Percentiles rank a stretch among this genome's conserved stretches.
phyloP scores from a whole-genome alignment of 2,888 invertebrate genomes.

The Eupithecia insigniata region DNA sequence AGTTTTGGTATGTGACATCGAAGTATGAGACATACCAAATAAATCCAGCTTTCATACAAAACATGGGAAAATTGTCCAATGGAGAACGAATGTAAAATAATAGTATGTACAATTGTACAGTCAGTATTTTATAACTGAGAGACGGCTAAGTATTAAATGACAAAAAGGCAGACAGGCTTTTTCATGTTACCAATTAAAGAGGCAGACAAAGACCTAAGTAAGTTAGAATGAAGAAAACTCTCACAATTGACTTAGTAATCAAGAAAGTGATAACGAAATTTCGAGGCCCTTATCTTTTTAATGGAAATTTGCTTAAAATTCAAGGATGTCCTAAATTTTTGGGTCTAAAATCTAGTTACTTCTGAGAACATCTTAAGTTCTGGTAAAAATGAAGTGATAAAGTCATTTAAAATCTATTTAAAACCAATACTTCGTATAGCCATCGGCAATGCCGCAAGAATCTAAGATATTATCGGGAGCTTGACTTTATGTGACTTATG shows the following conservation, averaged over 20 bases:
- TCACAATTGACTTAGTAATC: conserved; percentile 11
- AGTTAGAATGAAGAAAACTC: conserved; percentile 10
- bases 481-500: conserved; percentile 81
- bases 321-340: conserved; percentile 7
- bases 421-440: conserved; percentile 39
- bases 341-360: not conserved
- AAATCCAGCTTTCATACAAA: conserved; percentile 16
- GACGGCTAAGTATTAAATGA: not conserved
- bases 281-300: not conserved
- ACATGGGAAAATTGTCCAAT: conserved; percentile 4
- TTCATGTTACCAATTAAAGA: not conserved
- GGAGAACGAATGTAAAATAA: not conserved
- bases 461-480: conserved; percentile 79
- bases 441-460: conserved; percentile 58
- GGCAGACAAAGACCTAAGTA: not conserved
- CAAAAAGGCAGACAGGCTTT: not conserved
- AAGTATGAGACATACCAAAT: conserved; percentile 23
- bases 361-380: not conserved
- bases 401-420: conserved; percentile 36
- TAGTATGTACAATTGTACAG: not conserved
- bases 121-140: not conserved
- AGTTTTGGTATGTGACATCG: conserved; percentile 24
- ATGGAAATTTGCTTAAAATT: conserved; percentile 6
- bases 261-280: conserved; percentile 14
- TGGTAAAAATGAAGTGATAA: conserved; percentile 31